Conservation (phyloP, 2,797 vertebrate genomes). For the Erethizon dorsatum region DNA sequence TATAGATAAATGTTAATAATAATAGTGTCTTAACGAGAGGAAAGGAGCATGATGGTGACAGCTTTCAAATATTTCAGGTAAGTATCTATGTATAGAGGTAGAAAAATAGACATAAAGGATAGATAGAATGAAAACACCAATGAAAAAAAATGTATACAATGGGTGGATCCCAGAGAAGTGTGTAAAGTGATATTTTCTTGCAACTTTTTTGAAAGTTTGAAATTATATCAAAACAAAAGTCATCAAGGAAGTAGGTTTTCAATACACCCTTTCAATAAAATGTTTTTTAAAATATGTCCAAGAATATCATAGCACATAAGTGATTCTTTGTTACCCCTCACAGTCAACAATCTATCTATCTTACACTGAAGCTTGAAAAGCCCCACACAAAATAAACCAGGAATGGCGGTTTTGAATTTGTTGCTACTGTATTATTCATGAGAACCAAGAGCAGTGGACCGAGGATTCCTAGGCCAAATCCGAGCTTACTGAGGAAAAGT, state of each 20-base stretch:
- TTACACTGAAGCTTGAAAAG: background rate
- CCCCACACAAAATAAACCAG: background rate
- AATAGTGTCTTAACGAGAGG: background rate
- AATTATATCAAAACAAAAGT: background rate
- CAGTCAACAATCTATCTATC: background rate
- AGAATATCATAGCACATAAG: background rate
- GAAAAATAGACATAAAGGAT: background rate
- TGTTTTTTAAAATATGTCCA: constrained; percentile 12
- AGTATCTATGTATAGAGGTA: background rate
- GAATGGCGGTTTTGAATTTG: background rate
- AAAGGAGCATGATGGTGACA: background rate
- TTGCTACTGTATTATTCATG: background rate
- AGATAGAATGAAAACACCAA: background rate
- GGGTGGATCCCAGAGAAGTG: background rate
- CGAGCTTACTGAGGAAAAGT: background rate
- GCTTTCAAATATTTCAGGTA: background rate
- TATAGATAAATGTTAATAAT: background rate
- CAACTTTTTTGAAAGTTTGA: background rate
- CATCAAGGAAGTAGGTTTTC: background rate
- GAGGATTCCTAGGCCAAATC: background rate
- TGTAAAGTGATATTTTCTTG: background rate
- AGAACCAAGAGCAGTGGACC: background rate
- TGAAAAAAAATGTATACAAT: background rate
- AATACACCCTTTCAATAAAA: constrained; percentile 13
- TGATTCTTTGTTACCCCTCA: background rate